Percentiles rank a stretch among this genome's conserved stretches.
phyloP scores from a whole-genome alignment of 2,888 invertebrate genomes.

The Panzeria rudis region DNA sequence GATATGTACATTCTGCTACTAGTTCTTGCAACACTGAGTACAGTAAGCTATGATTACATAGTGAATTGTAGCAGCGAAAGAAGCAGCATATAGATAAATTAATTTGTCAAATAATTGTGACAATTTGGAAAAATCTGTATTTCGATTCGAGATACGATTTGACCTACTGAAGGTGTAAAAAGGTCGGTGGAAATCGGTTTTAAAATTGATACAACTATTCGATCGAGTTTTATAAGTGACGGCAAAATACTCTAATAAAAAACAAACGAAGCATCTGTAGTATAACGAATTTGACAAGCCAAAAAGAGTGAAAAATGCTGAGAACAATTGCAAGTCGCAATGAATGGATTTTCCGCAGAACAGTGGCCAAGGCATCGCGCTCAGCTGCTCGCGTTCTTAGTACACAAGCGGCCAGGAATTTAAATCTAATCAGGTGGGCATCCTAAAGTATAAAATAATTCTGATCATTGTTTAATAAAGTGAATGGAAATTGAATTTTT shows the following conservation, averaged over 20 bases:
- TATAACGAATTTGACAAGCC: conserved; percentile 34
- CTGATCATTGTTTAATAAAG: neutral
- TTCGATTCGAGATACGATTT: conserved; percentile 66
- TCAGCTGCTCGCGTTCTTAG: conserved; percentile 78
- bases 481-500: conserved; percentile 49
- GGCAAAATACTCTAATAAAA: conserved; percentile 35
- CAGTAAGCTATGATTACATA: neutral
- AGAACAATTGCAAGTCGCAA: conserved; percentile 89
- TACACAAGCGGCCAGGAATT: conserved; percentile 75
- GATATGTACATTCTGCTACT: no score
- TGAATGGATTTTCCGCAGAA: conserved; percentile 86
- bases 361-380: conserved; percentile 83
- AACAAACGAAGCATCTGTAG: conserved; percentile 17
- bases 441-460: conserved; percentile 3
- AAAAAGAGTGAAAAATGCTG: conserved; percentile 85
- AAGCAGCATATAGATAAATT: conserved; percentile 46
- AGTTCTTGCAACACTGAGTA: conserved; percentile 4
- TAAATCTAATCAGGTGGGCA: conserved; percentile 78
- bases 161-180: conserved; percentile 62
- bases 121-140: conserved; percentile 49
- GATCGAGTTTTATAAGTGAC: conserved; percentile 40
- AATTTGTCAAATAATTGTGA: conserved; percentile 55
- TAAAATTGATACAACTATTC: conserved; percentile 33
- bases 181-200: conserved; percentile 70
- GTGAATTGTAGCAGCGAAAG: conserved; percentile 21